Base-by-base conservation (phyloP, 2,797 vertebrate species). In the Mus minutoides region DNA sequence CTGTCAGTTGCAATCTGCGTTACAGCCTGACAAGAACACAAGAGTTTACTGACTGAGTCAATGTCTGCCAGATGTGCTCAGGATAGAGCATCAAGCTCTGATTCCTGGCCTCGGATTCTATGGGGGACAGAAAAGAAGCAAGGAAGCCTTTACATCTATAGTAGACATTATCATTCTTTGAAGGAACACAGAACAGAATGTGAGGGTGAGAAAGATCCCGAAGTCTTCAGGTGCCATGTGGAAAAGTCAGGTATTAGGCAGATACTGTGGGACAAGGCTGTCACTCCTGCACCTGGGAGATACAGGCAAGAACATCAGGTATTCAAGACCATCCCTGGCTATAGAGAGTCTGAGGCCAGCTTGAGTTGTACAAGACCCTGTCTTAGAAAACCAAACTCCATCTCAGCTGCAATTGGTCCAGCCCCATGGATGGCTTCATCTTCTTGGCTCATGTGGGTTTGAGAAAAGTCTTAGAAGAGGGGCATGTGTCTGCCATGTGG, bases 121-220 rank as follows among this genome's bases (percentile, higher is more conserved):
- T 62, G 10, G 71, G 88, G n/a, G 11, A 22, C 58, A 84, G 52
- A 95, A 10, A 80, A 77, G 62, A 96, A 84, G 92, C 8, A 46
- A 73, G 40, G 34, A 89, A 84, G n/a, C 43, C n/a, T 92, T 31
- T n/a, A 75, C 40, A 60, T 11, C 49, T 37, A 40, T 49, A 52
- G 69, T 80, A 43, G 60, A 64, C 31, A 82, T 78, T 73, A 14
- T 78, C 86, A 43, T 24, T 13, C 24, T 19, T 17, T 8, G 37
- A 52, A 90, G 85, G 21, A 46, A 94, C 80, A 24, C 62, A 83
- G 88, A 79, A 67, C 22, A n/a, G 24, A 73, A 10, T 14, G 2
- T 8, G 24, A 60, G 37, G 75, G 8, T 71, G n/a, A 56, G 60
- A 54, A 76, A 14, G 26, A 56, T 11, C 24, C 49, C 24, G 9